Conservation (phyloP, 2,888 invertebrate species). For the Tetanocera ferruginea region DNA sequence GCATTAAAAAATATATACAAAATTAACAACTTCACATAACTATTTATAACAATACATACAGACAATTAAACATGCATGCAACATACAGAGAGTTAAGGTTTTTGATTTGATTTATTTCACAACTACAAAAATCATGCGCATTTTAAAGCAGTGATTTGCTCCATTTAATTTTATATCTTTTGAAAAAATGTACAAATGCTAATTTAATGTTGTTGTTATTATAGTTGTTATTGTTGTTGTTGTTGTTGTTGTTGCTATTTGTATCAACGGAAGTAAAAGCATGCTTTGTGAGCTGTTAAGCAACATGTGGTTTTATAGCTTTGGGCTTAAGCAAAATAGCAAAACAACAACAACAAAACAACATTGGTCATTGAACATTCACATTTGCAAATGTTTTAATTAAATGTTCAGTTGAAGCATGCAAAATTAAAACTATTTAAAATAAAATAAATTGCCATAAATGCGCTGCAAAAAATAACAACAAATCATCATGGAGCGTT, state of each 20-base stretch:
- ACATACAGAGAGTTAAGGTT: not conserved
- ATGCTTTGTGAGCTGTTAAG: not conserved
- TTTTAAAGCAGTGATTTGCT: not conserved
- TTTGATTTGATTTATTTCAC: not conserved
- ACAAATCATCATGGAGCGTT: not conserved
- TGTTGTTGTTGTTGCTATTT: not conserved
- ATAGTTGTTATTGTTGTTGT: not conserved
- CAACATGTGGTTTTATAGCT: conserved; percentile 1
- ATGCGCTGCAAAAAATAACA: not conserved
- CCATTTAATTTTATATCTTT: conserved; percentile 8
- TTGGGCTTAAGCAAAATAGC: not conserved
- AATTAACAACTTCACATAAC: not conserved
- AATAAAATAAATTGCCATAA: conserved; percentile 3
- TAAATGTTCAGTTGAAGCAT: conserved; percentile 24
- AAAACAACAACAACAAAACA: not conserved
- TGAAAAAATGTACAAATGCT: not conserved
- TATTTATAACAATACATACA: too few species aligned
- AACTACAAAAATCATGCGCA: not conserved
- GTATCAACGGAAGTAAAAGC: conserved; percentile 24
- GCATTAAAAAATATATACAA: not conserved
- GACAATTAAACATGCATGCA: not conserved
- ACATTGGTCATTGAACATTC: not conserved
- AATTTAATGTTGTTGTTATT: not conserved
- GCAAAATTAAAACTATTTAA: conserved; percentile 18
- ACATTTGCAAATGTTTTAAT: conserved; percentile 32